Conservation (phyloP, 2,888 invertebrate genomes). For the Lasius platythorax region DNA sequence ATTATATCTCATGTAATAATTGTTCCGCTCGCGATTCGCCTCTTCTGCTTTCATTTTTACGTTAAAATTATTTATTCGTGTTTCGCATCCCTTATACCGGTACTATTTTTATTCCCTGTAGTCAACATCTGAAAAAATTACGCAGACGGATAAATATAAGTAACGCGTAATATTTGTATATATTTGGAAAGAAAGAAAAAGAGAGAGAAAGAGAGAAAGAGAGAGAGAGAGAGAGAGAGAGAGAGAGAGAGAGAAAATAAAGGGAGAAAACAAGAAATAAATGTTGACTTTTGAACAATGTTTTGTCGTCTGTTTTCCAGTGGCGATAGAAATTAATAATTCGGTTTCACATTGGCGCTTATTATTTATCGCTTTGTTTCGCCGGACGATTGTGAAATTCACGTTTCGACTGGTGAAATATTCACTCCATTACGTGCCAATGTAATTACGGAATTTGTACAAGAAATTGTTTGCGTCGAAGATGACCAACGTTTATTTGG, state of each 20-base stretch:
- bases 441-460: slow-evolving; percentile 48
- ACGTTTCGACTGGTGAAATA: slow-evolving; percentile 36
- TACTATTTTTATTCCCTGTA: slow-evolving; percentile 3
- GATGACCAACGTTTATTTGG: slow-evolving; percentile 48
- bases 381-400: slow-evolving; percentile 33
- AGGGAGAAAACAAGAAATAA: neutral
- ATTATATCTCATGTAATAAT: slow-evolving; percentile 66
- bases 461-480: slow-evolving; percentile 54
- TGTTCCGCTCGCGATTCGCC: slow-evolving; percentile 53
- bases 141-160: slow-evolving; percentile 9
- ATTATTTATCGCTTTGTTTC: slow-evolving; percentile 47
- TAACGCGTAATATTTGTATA: slow-evolving; percentile 14
- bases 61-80: slow-evolving; percentile 57
- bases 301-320: slow-evolving; percentile 23
- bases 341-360: slow-evolving; percentile 32
- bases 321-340: slow-evolving; percentile 42
- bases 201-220: neutral
- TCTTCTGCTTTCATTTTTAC: slow-evolving; percentile 32
- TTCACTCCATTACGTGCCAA: slow-evolving; percentile 37
- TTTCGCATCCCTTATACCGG: neutral
- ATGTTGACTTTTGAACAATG: slow-evolving; percentile 7
- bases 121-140: slow-evolving; percentile 27
- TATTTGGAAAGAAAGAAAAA: neutral
- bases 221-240: neutral
- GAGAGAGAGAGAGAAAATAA: too few relatives aligned